Evolutionary conservation across 2,113 vertebrate genomes (phyloP), one percentile per base, ranked within the genome.

Genomic region (Hydrochoerus hydrochaeris): DNA sequence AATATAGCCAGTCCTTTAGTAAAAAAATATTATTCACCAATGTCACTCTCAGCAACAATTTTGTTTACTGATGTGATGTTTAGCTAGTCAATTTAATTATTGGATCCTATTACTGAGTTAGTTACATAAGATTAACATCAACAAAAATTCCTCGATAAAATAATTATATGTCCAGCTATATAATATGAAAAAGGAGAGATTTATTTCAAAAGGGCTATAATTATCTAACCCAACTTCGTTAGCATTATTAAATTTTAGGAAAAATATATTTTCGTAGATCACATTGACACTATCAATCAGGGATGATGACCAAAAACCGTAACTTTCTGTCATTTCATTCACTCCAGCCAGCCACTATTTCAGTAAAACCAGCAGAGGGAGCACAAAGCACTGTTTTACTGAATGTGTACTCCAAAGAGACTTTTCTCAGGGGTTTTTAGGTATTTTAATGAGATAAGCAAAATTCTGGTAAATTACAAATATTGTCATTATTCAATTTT

Each of bases 331-430:
- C 54, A 63, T 91, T 96, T 82, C 67, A 32, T 65, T 62, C 63
- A 95, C 77, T 10, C 22, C 11, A 22, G 60, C 57, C 0, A 12
- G 14, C 57, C 86, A 84, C 87, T 97, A 49, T 52, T 95, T 41
- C 83, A 35, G 26, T 8, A 14, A 85, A 91, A 73, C 98, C 98
- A 98, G 98, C 97, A 99, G 98, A 98, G 98, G 98, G 98, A 98
- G 98, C 97, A 97, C 91, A 80, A 94, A 92, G 96, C 98, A 95
- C 83, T 97, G 87, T 3, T 69, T 81, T 94, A 32, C 81, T 52
- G 5, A 80, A 35, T 13, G 32, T 90, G 91, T 67, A 52, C 73
- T 97, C 73, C 85, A 60, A n/a, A 94, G 82, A 96, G n/a, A 3
- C 85, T n/a, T 20, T 32, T 41, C 24, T 78, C 41, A 3, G 1